A percentile compares a stretch with the other conserved stretches of the same genome.
These are phyloP conservation scores for Drosophila busckii DNA, from an alignment of 1,140 invertebrate genomes.

Conservation along the genomic window DNA sequence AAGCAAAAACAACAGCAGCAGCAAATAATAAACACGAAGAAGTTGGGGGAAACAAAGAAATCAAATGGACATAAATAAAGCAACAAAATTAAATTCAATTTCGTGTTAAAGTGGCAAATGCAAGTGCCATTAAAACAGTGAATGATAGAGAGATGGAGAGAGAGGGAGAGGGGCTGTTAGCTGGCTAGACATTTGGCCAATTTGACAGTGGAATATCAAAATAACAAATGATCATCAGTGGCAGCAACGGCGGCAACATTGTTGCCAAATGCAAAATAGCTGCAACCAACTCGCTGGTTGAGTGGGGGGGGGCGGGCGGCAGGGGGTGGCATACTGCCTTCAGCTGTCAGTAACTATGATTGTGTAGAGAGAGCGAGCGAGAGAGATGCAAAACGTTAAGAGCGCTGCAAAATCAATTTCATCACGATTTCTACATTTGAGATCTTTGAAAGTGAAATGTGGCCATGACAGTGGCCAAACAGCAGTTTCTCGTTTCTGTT, in stretches of 20 bases:
- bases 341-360: constrained; percentile 56
- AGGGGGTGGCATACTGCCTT: not conserved
- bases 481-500: not conserved
- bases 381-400: constrained; percentile 42
- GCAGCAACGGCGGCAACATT: constrained; percentile 34
- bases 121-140: constrained; percentile 9
- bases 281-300: constrained; percentile 28
- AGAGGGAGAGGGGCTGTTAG: not conserved
- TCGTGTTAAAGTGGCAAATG: constrained; percentile 68
- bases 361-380: constrained; percentile 41
- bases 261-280: constrained; percentile 66
- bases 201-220: constrained; percentile 63
- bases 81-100: constrained; percentile 72
- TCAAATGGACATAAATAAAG: constrained; percentile 27
- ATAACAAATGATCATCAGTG: too few species aligned
- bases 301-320: not conserved
- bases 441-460: constrained; percentile 69
- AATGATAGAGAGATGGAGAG: constrained; percentile 1
- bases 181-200: constrained; percentile 47
- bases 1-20: constrained; percentile 29
- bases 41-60: too few species aligned
- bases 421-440: constrained; percentile 72
- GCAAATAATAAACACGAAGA: too few species aligned
- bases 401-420: constrained; percentile 72
- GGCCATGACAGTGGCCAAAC: constrained; percentile 58